phyloP scores from a whole-genome alignment of 2,888 invertebrate species.

The Onchidella celtica region DNA sequence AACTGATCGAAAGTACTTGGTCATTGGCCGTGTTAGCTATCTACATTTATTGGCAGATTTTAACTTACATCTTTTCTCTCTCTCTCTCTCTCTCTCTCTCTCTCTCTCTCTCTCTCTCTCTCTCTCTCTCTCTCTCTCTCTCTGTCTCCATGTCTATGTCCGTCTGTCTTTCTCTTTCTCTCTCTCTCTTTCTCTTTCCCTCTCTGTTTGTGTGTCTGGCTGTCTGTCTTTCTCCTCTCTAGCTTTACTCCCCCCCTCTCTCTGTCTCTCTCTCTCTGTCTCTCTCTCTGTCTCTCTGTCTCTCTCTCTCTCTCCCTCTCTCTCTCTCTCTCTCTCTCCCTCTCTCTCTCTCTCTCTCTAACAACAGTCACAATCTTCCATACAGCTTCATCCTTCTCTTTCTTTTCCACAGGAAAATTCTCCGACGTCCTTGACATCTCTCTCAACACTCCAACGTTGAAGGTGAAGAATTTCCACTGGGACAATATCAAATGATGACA shows the following conservation, averaged over 20 bases:
- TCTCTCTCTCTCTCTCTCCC: conserved; percentile 30
- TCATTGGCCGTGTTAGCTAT: too few species aligned
- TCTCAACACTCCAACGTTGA: neutral
- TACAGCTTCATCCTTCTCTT: too few species aligned
- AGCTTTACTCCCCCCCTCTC: neutral
- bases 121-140: conserved; percentile 11
- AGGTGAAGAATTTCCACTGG: neutral
- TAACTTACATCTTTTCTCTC: neutral
- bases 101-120: conserved; percentile 1
- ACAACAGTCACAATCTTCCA: neutral
- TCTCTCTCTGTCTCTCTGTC: conserved; percentile 16
- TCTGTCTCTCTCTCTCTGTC: conserved; percentile 23
- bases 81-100: neutral
- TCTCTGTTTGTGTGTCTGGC: too few species aligned
- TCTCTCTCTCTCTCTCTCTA: too few species aligned
- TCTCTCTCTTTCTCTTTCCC: conserved; percentile 26
- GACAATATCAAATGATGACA: neutral
- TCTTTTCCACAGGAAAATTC: neutral
- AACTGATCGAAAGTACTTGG: too few species aligned
- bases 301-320: conserved; percentile 15
- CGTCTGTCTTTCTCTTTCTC: neutral
- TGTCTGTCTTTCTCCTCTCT: too few species aligned
- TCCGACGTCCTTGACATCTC: neutral
- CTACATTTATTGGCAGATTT: too few species aligned
- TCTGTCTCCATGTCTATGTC: too few species aligned